Conservation (phyloP, 2,888 invertebrate species). For the Xiphydria camelus region DNA sequence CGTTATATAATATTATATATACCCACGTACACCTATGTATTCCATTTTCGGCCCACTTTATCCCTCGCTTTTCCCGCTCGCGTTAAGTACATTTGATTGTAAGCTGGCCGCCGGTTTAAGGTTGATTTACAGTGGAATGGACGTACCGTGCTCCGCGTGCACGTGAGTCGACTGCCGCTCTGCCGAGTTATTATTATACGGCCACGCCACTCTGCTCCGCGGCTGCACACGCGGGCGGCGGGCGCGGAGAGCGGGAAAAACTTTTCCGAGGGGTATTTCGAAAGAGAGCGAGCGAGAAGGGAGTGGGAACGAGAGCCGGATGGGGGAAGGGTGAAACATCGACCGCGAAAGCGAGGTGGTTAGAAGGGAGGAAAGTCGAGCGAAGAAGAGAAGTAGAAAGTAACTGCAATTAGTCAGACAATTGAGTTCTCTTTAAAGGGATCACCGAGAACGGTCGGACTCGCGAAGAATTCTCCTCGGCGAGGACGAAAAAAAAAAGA, state of each 20-base stretch:
- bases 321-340: constrained; percentile 6
- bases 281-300: not conserved
- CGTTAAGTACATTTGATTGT: constrained; percentile 56
- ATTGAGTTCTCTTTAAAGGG: constrained; percentile 44
- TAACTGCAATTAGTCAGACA: constrained; percentile 51
- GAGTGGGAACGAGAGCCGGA: constrained; percentile 5
- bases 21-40: no score
- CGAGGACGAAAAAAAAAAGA: constrained; percentile 11
- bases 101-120: constrained; percentile 50
- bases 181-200: constrained; percentile 5
- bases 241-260: constrained; percentile 1
- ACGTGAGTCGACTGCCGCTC: constrained; percentile 48
- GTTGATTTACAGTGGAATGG: constrained; percentile 50
- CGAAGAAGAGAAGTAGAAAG: constrained; percentile 24
- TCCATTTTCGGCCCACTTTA: no score
- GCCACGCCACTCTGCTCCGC: no score
- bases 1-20: no score
- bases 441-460: no score
- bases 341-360: constrained; percentile 7
- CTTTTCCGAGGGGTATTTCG: not conserved
- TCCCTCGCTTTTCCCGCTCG: not conserved
- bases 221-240: no score
- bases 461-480: no score
- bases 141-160: constrained; percentile 18
- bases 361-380: constrained; percentile 7